Percentiles rank a stretch among this genome's conserved stretches.
These are phyloP conservation scores for Nesometra sesokonis DNA, from an alignment of 35 echinoderm and acorn worm genomes.

Conservation along the genomic window DNA sequence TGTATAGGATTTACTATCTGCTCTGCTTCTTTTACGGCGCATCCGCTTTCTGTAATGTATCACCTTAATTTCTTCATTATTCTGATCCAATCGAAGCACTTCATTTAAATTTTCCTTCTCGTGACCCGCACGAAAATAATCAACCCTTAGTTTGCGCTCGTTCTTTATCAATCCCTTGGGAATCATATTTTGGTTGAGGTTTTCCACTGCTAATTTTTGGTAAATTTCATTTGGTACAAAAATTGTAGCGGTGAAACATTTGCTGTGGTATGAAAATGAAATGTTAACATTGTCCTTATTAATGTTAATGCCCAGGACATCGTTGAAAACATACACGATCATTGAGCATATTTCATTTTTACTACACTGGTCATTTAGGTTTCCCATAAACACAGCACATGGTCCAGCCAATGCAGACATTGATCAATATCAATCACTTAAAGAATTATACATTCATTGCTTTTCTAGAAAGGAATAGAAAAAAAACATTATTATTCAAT, in stretches of 20 bases:
- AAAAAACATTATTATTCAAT: no score
- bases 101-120: background rate
- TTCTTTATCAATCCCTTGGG: background rate
- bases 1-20: background rate
- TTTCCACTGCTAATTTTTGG: conserved; percentile 1
- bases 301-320: background rate
- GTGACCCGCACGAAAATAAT: background rate
- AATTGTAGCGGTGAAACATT: conserved; percentile 25
- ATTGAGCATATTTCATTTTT: conserved; percentile 22
- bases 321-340: conserved; percentile 19
- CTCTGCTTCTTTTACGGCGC: background rate
- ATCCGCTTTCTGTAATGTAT: background rate
- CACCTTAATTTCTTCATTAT: background rate
- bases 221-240: background rate
- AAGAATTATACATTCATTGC: no score
- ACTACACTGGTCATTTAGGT: conserved; percentile 23
- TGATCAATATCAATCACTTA: no score
- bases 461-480: no score
- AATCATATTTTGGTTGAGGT: background rate
- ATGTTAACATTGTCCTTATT: conserved; percentile 13
- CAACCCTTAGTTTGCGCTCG: background rate
- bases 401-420: background rate
- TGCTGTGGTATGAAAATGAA: conserved; percentile 9
- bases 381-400: conserved; percentile 41
- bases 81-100: background rate